These are phyloP conservation scores for Characodon lateralis DNA, from an alignment of 2,797 vertebrate species.

Conservation along the genomic window DNA sequence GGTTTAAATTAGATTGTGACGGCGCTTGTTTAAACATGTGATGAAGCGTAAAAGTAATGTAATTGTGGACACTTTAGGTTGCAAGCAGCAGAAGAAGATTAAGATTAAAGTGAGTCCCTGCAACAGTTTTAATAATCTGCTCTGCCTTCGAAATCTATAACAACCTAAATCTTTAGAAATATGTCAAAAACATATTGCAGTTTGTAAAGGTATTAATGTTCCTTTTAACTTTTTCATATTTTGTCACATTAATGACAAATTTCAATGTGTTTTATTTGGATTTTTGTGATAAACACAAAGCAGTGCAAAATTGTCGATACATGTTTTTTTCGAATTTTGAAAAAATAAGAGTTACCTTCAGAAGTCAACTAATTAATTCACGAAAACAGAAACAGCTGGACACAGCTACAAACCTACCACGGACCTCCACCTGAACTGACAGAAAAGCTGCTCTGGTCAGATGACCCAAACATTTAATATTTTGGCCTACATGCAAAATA, in stretches of 20 bases:
- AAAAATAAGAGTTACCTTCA: neutral
- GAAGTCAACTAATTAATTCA: neutral
- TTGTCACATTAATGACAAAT: neutral
- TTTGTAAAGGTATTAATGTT: neutral
- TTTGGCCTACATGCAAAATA: neutral
- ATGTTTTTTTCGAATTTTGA: neutral
- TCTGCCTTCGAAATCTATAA: constrained; percentile 17
- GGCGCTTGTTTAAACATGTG: neutral
- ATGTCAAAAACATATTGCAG: constrained; percentile 60
- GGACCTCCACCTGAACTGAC: neutral
- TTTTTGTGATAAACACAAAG: neutral
- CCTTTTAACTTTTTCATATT: neutral
- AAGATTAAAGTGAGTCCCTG: neutral
- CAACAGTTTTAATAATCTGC: constrained; percentile 14
- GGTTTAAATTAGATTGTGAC: constrained; percentile 5
- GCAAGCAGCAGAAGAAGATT: constrained; percentile 7
- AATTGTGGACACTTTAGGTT: neutral
- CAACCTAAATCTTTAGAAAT: constrained; percentile 41
- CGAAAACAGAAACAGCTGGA: neutral
- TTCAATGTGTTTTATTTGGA: neutral
- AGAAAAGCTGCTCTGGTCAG: neutral
- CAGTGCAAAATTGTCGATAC: neutral
- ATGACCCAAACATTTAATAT: neutral
- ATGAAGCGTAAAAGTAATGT: constrained; percentile 16
- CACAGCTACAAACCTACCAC: neutral